A percentile compares a stretch with the other conserved stretches of the same genome.
phyloP scores from a whole-genome alignment of 2,113 vertebrate species.

The Odocoileus virginianus region DNA sequence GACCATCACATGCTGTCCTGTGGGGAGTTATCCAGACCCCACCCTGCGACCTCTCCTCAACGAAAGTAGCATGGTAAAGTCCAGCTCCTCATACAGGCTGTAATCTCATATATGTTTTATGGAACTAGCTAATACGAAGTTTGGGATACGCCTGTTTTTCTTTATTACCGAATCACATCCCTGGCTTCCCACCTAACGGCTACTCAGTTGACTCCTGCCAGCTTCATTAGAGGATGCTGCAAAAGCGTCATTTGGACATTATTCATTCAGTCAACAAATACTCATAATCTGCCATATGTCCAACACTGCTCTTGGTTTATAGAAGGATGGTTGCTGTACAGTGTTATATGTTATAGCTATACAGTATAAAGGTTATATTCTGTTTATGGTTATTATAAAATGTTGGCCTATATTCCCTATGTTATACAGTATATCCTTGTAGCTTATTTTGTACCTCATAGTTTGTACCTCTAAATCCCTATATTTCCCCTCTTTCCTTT shows the following conservation, averaged over 20 bases:
- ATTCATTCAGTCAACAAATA: neutral
- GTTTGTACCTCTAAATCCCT: neutral
- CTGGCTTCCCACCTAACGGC: neutral
- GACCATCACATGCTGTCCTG: neutral
- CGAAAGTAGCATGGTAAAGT: neutral
- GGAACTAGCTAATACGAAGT: neutral
- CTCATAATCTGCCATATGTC: neutral
- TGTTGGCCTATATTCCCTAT: neutral
- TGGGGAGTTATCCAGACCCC: neutral
- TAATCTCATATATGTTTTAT: neutral
- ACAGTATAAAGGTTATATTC: neutral
- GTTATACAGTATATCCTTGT: neutral
- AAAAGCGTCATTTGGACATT: neutral
- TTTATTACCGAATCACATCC: neutral
- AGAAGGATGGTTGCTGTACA: neutral
- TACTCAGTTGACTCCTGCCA: neutral
- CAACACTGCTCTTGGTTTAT: neutral
- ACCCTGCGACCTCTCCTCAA: neutral
- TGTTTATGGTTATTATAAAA: neutral
- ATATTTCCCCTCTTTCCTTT: neutral
- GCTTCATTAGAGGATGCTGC: neutral
- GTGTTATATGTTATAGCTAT: neutral
- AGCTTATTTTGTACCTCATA: neutral
- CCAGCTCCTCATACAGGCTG: neutral
- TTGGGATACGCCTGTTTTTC: neutral